Evolutionary conservation across 64 coral and sea anemone genomes (phyloP), one percentile per base, ranked within the genome.

Genomic region (Orbicella faveolata): DNA sequence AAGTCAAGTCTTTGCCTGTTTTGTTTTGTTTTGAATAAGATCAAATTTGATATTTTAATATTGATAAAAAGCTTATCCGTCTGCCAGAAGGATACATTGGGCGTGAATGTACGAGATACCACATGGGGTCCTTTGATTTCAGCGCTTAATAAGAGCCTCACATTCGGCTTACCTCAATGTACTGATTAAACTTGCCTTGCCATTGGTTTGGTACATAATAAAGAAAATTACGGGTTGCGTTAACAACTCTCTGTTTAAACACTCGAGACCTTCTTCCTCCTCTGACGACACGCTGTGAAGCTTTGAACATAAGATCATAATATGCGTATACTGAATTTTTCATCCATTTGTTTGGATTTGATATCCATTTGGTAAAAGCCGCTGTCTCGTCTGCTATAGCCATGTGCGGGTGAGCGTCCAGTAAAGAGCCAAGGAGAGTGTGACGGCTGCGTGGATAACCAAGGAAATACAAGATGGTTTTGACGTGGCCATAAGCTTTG

Each of bases 401-500:
- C 2, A 90, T 88, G 48, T 95, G 93, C 30, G 96, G 96, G 25
- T 98, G 96, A 2, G 96, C 96, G 21, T 98, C 96, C 41, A 98
- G 84, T 10, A 98, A 83, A 17, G 96, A 92, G 10, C 96, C 92
- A 62, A 98, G 86, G 0, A 98, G 93, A 9, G 90, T 92, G 61
- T 98, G 96, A 1, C 93, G 89, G 26, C 96, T 98, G 0, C 96
- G 90, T 20, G 93, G 90, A 63, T 98, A 98, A 13, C 96, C 96
- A 88, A 98, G 92, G 59, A 98, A 98, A 33, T 95, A 74, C 0
- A 94, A 36, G 33, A 98, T 81, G 13, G 79, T 95, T 18, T 95
- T 78, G 13, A 98, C 87, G 53, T 89, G 64, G 51, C 82, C 87
- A 67, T 90, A 96, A 14, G 63, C 83, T 7, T 93, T 87, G 17